These are phyloP conservation scores for Schizaphis graminum DNA, from an alignment of 2,888 invertebrate genomes.

Conservation along the genomic window DNA sequence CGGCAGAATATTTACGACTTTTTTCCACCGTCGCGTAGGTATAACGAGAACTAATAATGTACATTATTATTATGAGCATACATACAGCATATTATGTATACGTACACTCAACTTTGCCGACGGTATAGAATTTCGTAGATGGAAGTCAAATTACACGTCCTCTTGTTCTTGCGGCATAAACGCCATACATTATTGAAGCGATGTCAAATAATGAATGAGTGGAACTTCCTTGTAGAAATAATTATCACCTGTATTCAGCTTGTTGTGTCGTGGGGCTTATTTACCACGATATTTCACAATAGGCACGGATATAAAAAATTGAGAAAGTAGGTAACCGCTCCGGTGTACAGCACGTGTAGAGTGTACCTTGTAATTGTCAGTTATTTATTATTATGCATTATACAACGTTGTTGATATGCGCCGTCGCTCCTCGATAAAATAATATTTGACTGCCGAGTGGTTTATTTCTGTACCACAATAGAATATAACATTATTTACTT, in stretches of 20 bases:
- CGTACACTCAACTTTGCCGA: not conserved
- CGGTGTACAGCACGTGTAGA: not conserved
- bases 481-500: too few relatives aligned
- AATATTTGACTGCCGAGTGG: too few relatives aligned
- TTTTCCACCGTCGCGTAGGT: not conserved
- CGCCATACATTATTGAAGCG: not conserved
- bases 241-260: not conserved
- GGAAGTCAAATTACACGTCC: not conserved
- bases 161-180: not conserved
- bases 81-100: not conserved
- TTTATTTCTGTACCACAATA: too few relatives aligned
- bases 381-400: too few relatives aligned
- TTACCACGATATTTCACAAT: not conserved
- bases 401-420: too few relatives aligned
- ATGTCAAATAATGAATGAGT: not conserved
- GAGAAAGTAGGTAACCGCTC: not conserved
- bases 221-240: not conserved
- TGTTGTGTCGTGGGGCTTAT: not conserved
- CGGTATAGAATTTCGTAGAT: not conserved
- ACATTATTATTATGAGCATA: not conserved
- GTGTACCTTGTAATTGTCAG: not conserved
- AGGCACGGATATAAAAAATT: not conserved
- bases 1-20: constrained; percentile 9
- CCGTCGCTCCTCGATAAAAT: too few relatives aligned
- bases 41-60: not conserved